Evolutionary conservation across 2,888 invertebrate genomes (phyloP), one percentile per base, ranked within the genome.

Genomic region (Volucella bombylans): DNA sequence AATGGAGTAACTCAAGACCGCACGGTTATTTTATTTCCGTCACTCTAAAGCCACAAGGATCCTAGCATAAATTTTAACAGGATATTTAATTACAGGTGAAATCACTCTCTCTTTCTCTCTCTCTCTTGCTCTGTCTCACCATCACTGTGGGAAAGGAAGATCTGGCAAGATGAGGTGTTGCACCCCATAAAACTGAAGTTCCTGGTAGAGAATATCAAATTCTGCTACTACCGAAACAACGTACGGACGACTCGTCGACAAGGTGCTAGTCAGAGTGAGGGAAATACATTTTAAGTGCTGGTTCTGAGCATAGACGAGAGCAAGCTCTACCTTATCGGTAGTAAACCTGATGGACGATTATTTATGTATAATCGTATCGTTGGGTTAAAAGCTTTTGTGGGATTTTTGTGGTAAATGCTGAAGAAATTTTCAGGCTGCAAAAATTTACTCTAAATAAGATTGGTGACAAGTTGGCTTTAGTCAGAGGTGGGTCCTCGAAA

Each of bases 51-150:
- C 85, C 85, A 85, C 80, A 77, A 76, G 80, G 52, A 86, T 77
- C 68, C 57, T 69, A 69, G 73, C 14, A 82, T 72, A 86, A 59
- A 82, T 78, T 86, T 86, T 73, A 86, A 78, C 77, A 69, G 82
- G 82, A 86, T 86, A 86, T 86, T 86, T 86, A 86, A 86, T 86
- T 82, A 86, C 86, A 82, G 81, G 72, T 73, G 68, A 78, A 82
- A 86, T 77, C 82, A 82, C 72, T 85, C 81, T 85, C 80, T 83
- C 62, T 57, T 72, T 31, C 31, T 31, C 31, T 31, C 6, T 0
- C 31, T 6, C 31, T 6, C 0, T 31, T 3, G 23, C 23, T 18
- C 1, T 18, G 1, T 18, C 18, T 18, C 18, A 18, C 18, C 1
- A 18, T 18, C 18, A 1, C 18, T 23, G 31, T 4, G 6, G 31